Base-by-base conservation (phyloP, 1,140 invertebrate species). In the Delia radicum region DNA sequence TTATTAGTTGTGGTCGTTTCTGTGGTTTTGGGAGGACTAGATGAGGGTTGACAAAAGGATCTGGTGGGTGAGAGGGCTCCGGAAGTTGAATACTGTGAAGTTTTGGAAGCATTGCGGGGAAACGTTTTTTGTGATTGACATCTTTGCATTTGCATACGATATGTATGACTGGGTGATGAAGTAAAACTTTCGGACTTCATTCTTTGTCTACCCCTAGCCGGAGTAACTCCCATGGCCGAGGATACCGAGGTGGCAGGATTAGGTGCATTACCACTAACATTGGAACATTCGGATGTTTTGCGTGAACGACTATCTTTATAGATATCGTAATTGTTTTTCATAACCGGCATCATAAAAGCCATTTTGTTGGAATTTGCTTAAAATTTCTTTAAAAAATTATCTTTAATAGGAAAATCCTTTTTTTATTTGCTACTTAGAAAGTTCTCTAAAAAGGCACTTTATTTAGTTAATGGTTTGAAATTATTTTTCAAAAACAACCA, bases 271-370 rank as follows among this genome's bases (percentile, higher is more conserved):
- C 42, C 61, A 4, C 37, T 74, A n/a, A 15, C 80, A 73, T 82
- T 92, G 24, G 92, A 91, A 75, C 92, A 92, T 82, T 95, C 93
- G 8, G 93, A 94, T 26, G 90, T 90, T 29, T 92, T 89, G 73
- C 93, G 88, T 75, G 90, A 90, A 73, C 93, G 90, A 86, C 93
- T 42, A 75, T 92, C 92, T 87, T 94, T 94, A 89, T 96, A 96
- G 85, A 96, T 95, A 85, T 96, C 93, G 89, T 93, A 96, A 87
- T 96, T 94, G 87, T 96, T 96, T 89, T 95, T 95, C 86, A 96
- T 91, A 77, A 96, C 94, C 46, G 94, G 94, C 93, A 95, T 95
- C 94, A 96, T 95, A 88, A 96, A 96, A 88, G 94, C 94, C 94
- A 96, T 96, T 55, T 96, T 63, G 26, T 29, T 24, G 13, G 18